Conservation (phyloP, 2,888 invertebrate species). For the Yponomeuta evonymella region DNA sequence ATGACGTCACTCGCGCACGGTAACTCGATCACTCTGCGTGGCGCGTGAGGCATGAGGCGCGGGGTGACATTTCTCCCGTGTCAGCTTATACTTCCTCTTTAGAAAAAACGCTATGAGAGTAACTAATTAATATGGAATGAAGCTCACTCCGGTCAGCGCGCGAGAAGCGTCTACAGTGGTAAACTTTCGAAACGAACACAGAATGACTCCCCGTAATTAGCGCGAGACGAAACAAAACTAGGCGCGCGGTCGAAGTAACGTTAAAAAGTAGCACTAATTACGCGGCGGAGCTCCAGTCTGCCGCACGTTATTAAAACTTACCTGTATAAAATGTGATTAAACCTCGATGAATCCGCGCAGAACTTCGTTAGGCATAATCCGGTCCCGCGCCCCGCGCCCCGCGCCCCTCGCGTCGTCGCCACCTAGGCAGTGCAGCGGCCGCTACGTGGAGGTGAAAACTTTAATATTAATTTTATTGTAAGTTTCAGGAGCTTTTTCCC, state of each 20-base stretch:
- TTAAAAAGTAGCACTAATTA: slow-evolving; percentile 1
- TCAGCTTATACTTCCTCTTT: too few relatives aligned
- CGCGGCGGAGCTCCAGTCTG: not conserved
- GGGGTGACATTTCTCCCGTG: not conserved
- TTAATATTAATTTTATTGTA: not conserved
- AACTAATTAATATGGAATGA: not conserved
- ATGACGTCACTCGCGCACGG: not conserved
- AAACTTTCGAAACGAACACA: not conserved
- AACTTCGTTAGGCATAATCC: slow-evolving; percentile 3
- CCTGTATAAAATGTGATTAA: slow-evolving; percentile 14
- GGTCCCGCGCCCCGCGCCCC: not conserved
- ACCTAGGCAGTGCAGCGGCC: too few relatives aligned
- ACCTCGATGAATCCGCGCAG: slow-evolving; percentile 5
- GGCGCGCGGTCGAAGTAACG: not conserved
- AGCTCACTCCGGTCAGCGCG: not conserved
- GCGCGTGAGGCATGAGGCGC: not conserved
- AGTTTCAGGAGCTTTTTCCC: not conserved
- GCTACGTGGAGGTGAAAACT: not conserved
- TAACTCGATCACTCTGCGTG: not conserved
- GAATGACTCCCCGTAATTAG: not conserved
- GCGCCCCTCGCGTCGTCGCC: not conserved
- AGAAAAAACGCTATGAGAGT: not conserved
- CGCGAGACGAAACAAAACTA: not conserved
- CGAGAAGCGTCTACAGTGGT: not conserved
- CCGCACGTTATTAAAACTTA: slow-evolving; percentile 8